Evolutionary conservation across 2,888 invertebrate species (phyloP).

Genomic region (Tillus elongatus): DNA sequence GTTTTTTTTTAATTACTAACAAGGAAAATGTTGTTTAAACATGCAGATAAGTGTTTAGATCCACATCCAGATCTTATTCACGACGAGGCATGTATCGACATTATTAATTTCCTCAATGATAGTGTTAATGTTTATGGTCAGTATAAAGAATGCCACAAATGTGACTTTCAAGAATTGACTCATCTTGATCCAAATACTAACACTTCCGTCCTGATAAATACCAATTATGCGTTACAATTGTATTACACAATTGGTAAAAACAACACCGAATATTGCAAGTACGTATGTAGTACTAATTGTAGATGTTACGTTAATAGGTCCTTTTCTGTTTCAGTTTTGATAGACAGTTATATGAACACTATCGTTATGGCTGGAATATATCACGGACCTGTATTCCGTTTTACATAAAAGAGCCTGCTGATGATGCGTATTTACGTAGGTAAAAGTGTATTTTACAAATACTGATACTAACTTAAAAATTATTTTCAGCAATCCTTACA

Average conservation of each 20-base stretch:
- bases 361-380: slow-evolving; percentile 40
- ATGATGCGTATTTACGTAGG: slow-evolving; percentile 42
- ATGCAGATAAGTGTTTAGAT: slow-evolving; percentile 28
- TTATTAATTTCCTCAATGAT: slow-evolving; percentile 30
- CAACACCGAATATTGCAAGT: too few species aligned
- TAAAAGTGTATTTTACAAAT: slow-evolving; percentile 11
- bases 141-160: slow-evolving; percentile 39
- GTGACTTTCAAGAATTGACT: slow-evolving; percentile 33
- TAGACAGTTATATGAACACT: slow-evolving; percentile 37
- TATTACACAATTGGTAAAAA: slow-evolving; percentile 20
- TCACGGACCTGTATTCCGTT: slow-evolving; percentile 30
- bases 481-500: slow-evolving; percentile 36
- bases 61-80: slow-evolving; percentile 29
- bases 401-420: slow-evolving; percentile 38
- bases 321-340: slow-evolving; percentile 33
- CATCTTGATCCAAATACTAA: slow-evolving; percentile 24
- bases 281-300: too few species aligned
- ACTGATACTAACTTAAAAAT: neutral
- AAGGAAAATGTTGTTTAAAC: slow-evolving; percentile 24
- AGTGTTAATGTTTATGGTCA: slow-evolving; percentile 33
- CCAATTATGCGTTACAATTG: slow-evolving; percentile 34
- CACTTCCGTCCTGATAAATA: slow-evolving; percentile 34
- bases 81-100: slow-evolving; percentile 41
- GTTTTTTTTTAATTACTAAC: too few species aligned
- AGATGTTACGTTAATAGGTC: too few species aligned